phyloP scores from a whole-genome alignment of 2,797 vertebrate species.

The Hydrolagus colliei region DNA sequence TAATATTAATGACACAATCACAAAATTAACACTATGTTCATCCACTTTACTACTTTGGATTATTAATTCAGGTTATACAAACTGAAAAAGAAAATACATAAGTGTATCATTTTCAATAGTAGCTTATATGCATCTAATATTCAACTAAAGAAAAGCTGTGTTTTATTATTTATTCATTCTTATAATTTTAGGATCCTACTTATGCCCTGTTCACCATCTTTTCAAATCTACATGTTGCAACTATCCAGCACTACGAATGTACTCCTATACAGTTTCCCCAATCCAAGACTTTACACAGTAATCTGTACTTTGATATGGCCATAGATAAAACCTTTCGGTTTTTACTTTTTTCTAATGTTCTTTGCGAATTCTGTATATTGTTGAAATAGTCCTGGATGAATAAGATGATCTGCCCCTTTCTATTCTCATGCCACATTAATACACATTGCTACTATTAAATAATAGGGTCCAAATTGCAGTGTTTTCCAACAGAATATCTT shows the following conservation, averaged over 20 bases:
- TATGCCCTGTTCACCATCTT: too few relatives aligned
- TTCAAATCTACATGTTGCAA: too few relatives aligned
- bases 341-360: background rate
- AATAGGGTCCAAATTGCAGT: too few relatives aligned
- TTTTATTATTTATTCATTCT: background rate
- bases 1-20: background rate
- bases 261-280: too few relatives aligned
- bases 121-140: background rate
- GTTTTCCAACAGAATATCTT: too few relatives aligned
- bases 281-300: background rate
- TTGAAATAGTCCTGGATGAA: background rate
- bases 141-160: background rate
- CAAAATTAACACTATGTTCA: background rate
- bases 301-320: background rate
- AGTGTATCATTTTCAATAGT: background rate
- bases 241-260: too few relatives aligned
- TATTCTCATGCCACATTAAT: background rate
- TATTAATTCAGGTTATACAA: too few relatives aligned
- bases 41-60: background rate
- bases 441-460: too few relatives aligned
- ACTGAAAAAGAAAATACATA: too few relatives aligned
- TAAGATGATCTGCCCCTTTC: background rate
- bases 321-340: background rate
- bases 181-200: background rate
- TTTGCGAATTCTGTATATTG: too few relatives aligned